Percentiles rank a stretch among this genome's conserved stretches.
Conservation (phyloP, 2,113 vertebrate species). For the Ctenomys sociabilis region DNA sequence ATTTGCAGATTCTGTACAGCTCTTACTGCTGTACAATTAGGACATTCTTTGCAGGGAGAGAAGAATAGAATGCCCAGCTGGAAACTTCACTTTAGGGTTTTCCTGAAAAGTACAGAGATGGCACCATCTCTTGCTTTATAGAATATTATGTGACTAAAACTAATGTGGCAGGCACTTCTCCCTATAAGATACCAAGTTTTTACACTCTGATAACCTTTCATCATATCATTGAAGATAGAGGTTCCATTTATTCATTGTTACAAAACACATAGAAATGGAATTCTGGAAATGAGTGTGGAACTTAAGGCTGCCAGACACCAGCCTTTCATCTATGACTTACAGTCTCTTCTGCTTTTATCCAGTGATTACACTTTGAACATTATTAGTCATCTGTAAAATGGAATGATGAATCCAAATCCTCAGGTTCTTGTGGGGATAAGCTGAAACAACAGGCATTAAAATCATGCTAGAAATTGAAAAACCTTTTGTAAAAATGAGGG, state of each 20-base stretch:
- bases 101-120: neutral
- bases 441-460: neutral
- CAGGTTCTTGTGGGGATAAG: neutral
- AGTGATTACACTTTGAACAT: neutral
- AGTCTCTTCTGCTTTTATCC: neutral
- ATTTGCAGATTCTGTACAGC: neutral
- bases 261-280: neutral
- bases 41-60: neutral
- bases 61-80: neutral
- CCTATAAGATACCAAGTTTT: neutral
- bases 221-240: neutral
- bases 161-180: neutral
- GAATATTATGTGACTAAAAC: neutral
- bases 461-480: slow-evolving; percentile 23
- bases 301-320: neutral
- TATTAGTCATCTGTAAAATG: neutral
- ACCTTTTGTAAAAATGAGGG: neutral
- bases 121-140: neutral
- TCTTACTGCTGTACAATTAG: too few species aligned
- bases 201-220: neutral
- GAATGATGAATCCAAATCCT: neutral
- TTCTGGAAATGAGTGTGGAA: neutral
- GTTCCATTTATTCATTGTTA: neutral
- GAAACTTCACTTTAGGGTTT: neutral
- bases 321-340: neutral